Base-by-base conservation (phyloP, 2,113 vertebrate species). In the Henicopernis longicauda region DNA sequence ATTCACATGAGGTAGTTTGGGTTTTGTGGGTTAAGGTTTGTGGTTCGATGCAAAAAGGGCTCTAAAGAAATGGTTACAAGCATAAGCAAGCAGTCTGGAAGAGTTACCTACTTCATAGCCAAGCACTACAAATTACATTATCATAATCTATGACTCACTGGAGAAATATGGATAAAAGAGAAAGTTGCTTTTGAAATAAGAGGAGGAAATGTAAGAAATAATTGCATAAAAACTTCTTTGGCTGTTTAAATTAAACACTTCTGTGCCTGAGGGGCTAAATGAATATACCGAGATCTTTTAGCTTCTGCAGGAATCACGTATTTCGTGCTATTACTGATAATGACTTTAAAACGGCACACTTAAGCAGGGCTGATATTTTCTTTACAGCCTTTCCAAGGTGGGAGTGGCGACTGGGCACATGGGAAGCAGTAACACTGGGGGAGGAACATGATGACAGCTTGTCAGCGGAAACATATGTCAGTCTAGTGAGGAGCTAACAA, bases 291-390 rank as follows among this genome's bases (percentile, higher is more conserved):
- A 73, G 79, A 55, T 82, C 62, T 80, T 69, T 47, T 15, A 2
- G 18, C 52, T 85, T 86, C 90, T 65, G 57, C 67, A 76, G 79
- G 29, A 76, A 92, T 65, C 74, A 40, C 8, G 1, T 69, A 36
- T 57, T 95, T 95, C 90, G 86, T 88, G 74, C 74, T 61, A 86
- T 93, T 92, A 72, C 82, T 25, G 54, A 69, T 69, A 95, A 95
- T 69, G 74, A 69, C 66, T 94, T 65, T 44, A 17, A 67, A 92
- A 21, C 7, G 9, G 54, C 79, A 61, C 79, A 36, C 45, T 88
- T 25, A 11, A 23, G 82, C 58, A 57, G 82, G 55, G 80, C 62
- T 95, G 74, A 49, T 88, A 20, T 23, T 78, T 74, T 73, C 78
- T 82, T 77, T 70, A 59, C 76, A 86, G 86, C 54, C 63, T 66